Conservation (phyloP, 92 coral and sea anemone genomes). For the Palythoa grandis region DNA sequence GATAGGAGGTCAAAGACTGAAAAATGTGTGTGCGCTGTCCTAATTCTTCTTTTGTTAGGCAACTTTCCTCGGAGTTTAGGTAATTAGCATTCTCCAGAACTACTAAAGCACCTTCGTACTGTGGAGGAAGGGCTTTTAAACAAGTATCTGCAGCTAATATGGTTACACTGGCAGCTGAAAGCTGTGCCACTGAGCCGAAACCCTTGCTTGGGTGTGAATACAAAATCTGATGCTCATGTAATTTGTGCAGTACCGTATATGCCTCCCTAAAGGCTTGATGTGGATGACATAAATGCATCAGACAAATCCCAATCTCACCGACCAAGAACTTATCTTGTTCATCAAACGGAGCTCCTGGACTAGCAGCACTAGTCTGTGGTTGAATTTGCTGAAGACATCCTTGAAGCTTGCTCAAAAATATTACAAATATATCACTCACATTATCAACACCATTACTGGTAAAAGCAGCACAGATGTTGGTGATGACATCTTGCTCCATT, state of each 20-base stretch:
- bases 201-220: conserved; percentile 63
- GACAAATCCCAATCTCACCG: conserved; percentile 80
- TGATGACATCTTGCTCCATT: conserved; percentile 46
- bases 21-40: conserved; percentile 57
- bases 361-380: conserved; percentile 27
- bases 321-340: conserved; percentile 60
- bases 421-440: conserved; percentile 54
- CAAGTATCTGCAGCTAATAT: conserved; percentile 83
- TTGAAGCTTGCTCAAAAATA: conserved; percentile 28
- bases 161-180: conserved; percentile 62
- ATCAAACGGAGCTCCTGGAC: conserved; percentile 55
- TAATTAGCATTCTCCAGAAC: conserved; percentile 75
- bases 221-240: conserved; percentile 68
- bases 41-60: conserved; percentile 58
- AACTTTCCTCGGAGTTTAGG: conserved; percentile 46
- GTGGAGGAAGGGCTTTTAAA: conserved; percentile 62
- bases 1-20: conserved; percentile 49
- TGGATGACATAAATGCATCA: conserved; percentile 62
- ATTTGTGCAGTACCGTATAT: conserved; percentile 66
- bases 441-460: conserved; percentile 27
- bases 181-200: conserved; percentile 53
- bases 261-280: conserved; percentile 59
- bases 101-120: conserved; percentile 69
- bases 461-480: conserved; percentile 60
- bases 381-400: conserved; percentile 12